A percentile compares a stretch with the other conserved stretches of the same genome.
Conservation (phyloP, 1,140 invertebrate genomes). For the Lethrus apterus region DNA sequence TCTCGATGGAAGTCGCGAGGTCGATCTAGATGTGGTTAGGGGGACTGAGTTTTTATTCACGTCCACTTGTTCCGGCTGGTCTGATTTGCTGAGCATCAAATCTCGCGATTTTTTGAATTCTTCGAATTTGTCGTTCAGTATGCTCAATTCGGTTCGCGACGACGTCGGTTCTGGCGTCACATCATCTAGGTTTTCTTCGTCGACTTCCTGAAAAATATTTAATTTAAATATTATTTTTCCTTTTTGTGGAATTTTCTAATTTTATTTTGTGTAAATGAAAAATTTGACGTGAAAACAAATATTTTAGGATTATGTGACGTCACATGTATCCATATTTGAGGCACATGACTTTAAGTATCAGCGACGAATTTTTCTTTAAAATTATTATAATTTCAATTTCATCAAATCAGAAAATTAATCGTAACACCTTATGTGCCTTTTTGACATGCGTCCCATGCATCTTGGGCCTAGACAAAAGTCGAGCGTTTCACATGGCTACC, state of each 20-base stretch:
- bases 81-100: conserved; percentile 23
- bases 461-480: too few relatives aligned
- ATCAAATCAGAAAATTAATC: too few relatives aligned
- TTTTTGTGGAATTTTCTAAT: background rate
- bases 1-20: conserved; percentile 27
- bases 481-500: too few relatives aligned
- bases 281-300: background rate
- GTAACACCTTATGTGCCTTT: too few relatives aligned
- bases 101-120: conserved; percentile 38
- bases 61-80: conserved; percentile 12
- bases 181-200: conserved; percentile 48
- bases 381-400: too few relatives aligned
- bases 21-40: conserved; percentile 26
- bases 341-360: too few relatives aligned
- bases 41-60: conserved; percentile 19
- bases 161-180: conserved; percentile 28
- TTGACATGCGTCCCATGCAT: too few relatives aligned
- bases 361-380: too few relatives aligned
- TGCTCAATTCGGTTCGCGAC: conserved; percentile 35
- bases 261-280: background rate
- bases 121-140: conserved; percentile 43
- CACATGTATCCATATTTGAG: too few relatives aligned
- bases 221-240: background rate
- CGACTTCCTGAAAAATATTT: conserved; percentile 48
- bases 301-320: too few relatives aligned